A percentile compares a stretch with the other conserved stretches of the same genome.
Conservation (phyloP, 2,113 vertebrate genomes). For the Bubo scandiacus region DNA sequence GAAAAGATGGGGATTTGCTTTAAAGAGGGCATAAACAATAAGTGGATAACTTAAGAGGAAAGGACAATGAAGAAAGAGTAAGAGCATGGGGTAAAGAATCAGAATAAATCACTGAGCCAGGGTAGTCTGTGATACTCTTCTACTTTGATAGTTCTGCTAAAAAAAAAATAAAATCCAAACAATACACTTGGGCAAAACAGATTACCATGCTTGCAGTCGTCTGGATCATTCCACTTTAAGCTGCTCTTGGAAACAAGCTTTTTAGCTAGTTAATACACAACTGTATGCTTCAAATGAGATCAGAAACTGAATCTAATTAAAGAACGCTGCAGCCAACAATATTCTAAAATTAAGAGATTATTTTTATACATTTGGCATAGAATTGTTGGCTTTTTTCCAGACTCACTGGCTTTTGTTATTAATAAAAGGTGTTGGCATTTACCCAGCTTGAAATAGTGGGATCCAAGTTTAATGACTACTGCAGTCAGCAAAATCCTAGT, state of each 20-base stretch:
- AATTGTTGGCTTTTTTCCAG: conserved; percentile 19
- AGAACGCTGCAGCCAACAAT: conserved; percentile 1
- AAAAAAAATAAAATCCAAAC: background rate
- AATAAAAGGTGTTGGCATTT: conserved; percentile 38
- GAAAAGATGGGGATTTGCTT: background rate
- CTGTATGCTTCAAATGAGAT: conserved; percentile 29
- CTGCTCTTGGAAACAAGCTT: background rate
- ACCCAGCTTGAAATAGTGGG: conserved; percentile 38
- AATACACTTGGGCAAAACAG: background rate
- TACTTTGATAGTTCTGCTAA: background rate
- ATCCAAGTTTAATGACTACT: conserved; percentile 44
- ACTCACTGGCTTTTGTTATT: background rate
- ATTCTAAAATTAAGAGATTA: conserved; percentile 35
- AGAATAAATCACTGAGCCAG: background rate
- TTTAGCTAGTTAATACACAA: background rate
- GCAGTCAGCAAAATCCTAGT: conserved; percentile 57
- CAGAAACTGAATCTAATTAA: conserved; percentile 50
- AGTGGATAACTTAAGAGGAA: background rate
- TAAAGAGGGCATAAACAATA: background rate
- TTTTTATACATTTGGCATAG: conserved; percentile 46
- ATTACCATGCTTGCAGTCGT: background rate
- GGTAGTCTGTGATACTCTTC: background rate
- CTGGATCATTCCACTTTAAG: background rate
- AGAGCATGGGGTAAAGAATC: background rate
- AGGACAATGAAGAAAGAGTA: background rate